Evolutionary conservation across 2,113 vertebrate species (phyloP), one percentile per base, ranked within the genome.

Genomic region (Meriones unguiculatus): DNA sequence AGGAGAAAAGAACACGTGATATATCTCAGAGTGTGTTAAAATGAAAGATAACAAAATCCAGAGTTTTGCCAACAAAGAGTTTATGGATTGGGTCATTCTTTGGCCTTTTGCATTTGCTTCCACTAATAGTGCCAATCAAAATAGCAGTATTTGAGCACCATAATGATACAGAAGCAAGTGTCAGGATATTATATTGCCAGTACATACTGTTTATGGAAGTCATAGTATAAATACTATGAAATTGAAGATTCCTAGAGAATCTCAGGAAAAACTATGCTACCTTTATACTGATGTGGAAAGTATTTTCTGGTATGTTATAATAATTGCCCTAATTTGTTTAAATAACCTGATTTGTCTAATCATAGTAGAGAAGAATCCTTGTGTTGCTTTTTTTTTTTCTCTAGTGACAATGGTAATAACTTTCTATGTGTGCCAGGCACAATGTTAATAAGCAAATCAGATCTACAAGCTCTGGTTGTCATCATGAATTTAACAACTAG

Each of bases 231-330:
- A 77, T 73, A 57, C 14, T 70, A 32, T 62, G 76, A 35, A 84
- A 92, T 65, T 81, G 41, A 97, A 30, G 38, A 89, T 91, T 91
- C 6, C 11, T 8, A 93, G 30, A 18, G 14, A 89, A 84, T 81
- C 32, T 87, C 30, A 93, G 87, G 57, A 69, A 90, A 95, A 92
- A 92, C 22, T 46, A 5, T 72, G 5, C n/a, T 88, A 15, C 50
- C 77, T 87, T 1, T 32, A 72, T 50, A 69, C 46, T 41, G 32
- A 73, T 65, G 67, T 17, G 20, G n/a, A 85, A 96, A 84, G 50
- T 85, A 87, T 13, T 90, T 84, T 93, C 50, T 64, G 62, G n/a
- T n/a, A 84, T 41, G 38, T 25, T 93, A 82, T 89, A 87, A 75
- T 87, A 78, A 91, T 41, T 67, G 2, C 87, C 38, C 54, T 78